Percentiles rank a stretch among this genome's conserved stretches.
Conservation (phyloP, 2,797 vertebrate species). For the Micrastur ruficollis region DNA sequence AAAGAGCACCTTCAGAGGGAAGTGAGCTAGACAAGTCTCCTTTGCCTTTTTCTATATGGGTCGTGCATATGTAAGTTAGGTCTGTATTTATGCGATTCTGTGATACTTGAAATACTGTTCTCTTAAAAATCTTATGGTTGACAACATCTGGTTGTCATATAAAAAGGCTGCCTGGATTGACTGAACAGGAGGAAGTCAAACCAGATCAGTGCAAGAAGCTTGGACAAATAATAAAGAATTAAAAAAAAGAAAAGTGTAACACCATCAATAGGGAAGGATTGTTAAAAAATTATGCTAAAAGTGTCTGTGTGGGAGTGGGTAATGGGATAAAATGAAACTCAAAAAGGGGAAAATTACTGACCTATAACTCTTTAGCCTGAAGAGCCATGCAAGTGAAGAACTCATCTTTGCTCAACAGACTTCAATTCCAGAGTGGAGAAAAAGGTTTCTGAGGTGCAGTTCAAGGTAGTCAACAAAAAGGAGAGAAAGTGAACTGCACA, state of each 20-base stretch:
- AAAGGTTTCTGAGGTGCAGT: not conserved
- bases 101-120: not conserved
- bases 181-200: not conserved
- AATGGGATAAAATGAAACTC: not conserved
- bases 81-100: not conserved
- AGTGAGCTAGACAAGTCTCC: not conserved
- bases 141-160: not conserved
- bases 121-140: not conserved
- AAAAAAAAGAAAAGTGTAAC: not conserved
- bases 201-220: not conserved
- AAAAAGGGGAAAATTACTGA: not conserved
- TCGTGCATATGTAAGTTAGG: accelerated
- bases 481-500: not conserved
- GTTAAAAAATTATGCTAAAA: not conserved
- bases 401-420: not conserved
- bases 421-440: not conserved
- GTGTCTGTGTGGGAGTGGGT: not conserved
- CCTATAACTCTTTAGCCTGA: not conserved
- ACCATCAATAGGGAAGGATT: not conserved
- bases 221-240: not conserved
- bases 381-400: not conserved
- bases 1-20: not conserved
- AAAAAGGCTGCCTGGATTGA: not conserved
- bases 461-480: not conserved
- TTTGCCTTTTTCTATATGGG: not conserved